phyloP scores from a whole-genome alignment of 2,888 invertebrate genomes.

The Mythimna loreyi region DNA sequence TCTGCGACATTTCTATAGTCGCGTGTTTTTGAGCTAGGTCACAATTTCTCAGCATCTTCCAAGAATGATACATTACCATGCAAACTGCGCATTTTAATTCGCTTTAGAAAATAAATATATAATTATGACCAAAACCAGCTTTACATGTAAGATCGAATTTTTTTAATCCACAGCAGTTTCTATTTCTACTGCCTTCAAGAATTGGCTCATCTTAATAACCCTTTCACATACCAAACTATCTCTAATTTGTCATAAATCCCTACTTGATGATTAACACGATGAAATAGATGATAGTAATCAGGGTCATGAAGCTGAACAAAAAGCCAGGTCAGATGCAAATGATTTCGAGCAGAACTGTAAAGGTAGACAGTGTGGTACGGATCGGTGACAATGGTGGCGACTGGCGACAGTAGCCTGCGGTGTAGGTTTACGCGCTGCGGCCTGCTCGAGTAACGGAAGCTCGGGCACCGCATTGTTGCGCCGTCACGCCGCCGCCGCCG shows the following conservation, averaged over 20 bases:
- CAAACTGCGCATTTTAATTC: slow-evolving; percentile 34
- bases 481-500: slow-evolving; percentile 69
- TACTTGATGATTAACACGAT: not conserved
- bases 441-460: slow-evolving; percentile 75
- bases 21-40: slow-evolving; percentile 55
- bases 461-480: slow-evolving; percentile 71
- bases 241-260: not conserved
- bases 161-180: slow-evolving; percentile 12
- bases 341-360: slow-evolving; percentile 47
- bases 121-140: slow-evolving; percentile 22
- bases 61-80: slow-evolving; percentile 36
- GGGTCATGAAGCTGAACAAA: slow-evolving; percentile 20
- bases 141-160: slow-evolving; percentile 8
- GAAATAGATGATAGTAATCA: not conserved
- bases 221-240: not conserved
- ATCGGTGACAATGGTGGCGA: slow-evolving; percentile 66
- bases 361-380: slow-evolving; percentile 47
- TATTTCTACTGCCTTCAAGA: not conserved
- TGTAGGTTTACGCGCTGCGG: slow-evolving; percentile 74
- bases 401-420: slow-evolving; percentile 67
- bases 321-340: slow-evolving; percentile 27
- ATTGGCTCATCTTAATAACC: not conserved
- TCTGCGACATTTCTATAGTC: slow-evolving; percentile 52
- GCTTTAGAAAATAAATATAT: slow-evolving; percentile 34
- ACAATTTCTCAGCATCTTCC: slow-evolving; percentile 35